Evolutionary conservation across 2,888 invertebrate genomes (phyloP), one percentile per base, ranked within the genome.

Genomic region (Oscheius sp.): DNA sequence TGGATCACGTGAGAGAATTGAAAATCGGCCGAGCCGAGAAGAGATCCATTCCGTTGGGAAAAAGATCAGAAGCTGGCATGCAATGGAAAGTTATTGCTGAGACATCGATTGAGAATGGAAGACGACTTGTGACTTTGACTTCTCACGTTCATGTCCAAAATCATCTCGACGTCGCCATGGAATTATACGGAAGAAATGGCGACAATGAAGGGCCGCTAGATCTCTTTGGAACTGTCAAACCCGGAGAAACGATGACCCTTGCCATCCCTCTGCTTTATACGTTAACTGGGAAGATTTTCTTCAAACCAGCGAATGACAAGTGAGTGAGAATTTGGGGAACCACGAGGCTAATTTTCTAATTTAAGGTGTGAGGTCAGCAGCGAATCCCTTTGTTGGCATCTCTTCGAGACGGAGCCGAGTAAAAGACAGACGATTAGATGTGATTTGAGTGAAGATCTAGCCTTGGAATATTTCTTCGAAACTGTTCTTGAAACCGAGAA

Each of bases 251-350:
- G 8, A 90, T 93, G 76, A 91, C 94, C 85, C 89, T 96, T 50
- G 95, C 96, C 0, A 87, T 96, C 61, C 91, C 92, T 81, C 92
- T 93, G 2, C 92, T 96, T 17, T 95, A 96, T 87, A 93, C 94
- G 0, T 91, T 92, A 8, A 91, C 92, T 0, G 93, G 92, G 66
- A 94, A 95, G 87, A 89, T 97, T 77, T 94, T 93, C 89, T 95
- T 96, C 89, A 92, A 93, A 65, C 89, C 89, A 1, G 74, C 79
- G 6, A 84, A 82, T 29, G 88, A 88, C 80, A 81, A 84, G 79
- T 87, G 61, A n/a, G 83, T 68, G 45, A 17, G 29, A 5, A 3
- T 23, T 34, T 63, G 12, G 17, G 8, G 31, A 5, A 52, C 2
- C 8, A 48, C n/a, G 15, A 52, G 15, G 1, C n/a, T n/a, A n/a